A percentile compares a stretch with the other conserved stretches of the same genome.
phyloP scores from a whole-genome alignment of 2,888 invertebrate genomes.

The Hirtodrosophila trivittata region DNA sequence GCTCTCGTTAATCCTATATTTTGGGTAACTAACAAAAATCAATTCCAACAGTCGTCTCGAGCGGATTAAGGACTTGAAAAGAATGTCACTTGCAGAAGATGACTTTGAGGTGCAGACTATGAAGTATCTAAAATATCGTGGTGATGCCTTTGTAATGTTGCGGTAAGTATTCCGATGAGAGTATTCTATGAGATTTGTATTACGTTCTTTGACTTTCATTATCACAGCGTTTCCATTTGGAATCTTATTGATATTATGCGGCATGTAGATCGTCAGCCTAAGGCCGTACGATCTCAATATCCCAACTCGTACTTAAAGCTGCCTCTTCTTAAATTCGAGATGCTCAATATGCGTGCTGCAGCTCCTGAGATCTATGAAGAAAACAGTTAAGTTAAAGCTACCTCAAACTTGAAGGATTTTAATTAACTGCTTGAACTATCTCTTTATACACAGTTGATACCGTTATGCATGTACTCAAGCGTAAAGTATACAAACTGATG shows the following conservation, averaged over 20 bases:
- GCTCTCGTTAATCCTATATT: fast-evolving
- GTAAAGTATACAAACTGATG: slow-evolving; percentile 72
- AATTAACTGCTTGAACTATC: not conserved
- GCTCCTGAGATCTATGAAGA: slow-evolving; percentile 80
- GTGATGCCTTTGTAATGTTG: slow-evolving; percentile 75
- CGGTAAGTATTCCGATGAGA: slow-evolving; percentile 59
- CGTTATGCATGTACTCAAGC: slow-evolving; percentile 71
- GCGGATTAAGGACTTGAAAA: slow-evolving; percentile 69
- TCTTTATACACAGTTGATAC: slow-evolving; percentile 62
- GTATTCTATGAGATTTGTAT: not conserved
- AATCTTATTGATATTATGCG: slow-evolving; percentile 79
- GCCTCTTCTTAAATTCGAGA: slow-evolving; percentile 81
- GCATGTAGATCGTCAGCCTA: slow-evolving; percentile 73
- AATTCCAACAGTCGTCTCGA: slow-evolving; percentile 62
- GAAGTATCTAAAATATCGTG: slow-evolving; percentile 71
- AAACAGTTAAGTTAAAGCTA: slow-evolving; percentile 72
- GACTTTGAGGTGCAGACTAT: slow-evolving; percentile 51
- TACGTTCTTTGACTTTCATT: not conserved
- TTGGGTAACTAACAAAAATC: not conserved
- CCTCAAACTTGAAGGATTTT: too few species aligned
- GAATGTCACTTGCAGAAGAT: slow-evolving; percentile 50
- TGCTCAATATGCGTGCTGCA: slow-evolving; percentile 73
- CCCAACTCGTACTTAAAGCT: slow-evolving; percentile 80
- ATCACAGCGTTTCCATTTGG: slow-evolving; percentile 75
- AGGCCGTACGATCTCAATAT: slow-evolving; percentile 65